Percentiles rank a stretch among this genome's conserved stretches.
phyloP scores from a whole-genome alignment of 2,797 vertebrate species.

The Muscicapa comitata region DNA sequence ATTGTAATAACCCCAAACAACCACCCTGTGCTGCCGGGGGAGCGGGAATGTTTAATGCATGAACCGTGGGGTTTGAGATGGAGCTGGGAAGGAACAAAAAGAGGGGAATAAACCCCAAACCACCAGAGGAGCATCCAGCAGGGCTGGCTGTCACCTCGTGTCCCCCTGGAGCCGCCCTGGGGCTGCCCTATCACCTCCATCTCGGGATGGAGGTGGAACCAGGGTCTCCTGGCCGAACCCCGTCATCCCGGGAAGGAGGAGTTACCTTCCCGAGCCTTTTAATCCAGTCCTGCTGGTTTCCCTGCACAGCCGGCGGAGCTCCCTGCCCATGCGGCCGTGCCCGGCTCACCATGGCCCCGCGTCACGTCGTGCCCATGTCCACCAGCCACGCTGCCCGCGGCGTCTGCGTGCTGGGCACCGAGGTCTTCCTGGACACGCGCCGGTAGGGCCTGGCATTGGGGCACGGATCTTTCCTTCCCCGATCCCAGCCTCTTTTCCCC shows the following conservation, averaged over 20 bases:
- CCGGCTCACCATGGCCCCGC: constrained; percentile 29
- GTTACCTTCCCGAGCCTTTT: constrained; percentile 27
- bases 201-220: constrained; percentile 54
- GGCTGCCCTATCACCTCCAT: background rate
- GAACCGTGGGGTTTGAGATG: background rate
- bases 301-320: background rate
- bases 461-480: too few species aligned
- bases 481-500: too few species aligned
- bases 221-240: constrained; percentile 33
- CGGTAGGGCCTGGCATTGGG: constrained; percentile 49
- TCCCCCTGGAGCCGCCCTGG: rapidly evolving
- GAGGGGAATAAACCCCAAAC: background rate
- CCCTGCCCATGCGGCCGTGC: background rate
- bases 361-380: constrained; percentile 49
- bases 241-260: constrained; percentile 63
- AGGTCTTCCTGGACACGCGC: constrained; percentile 29
- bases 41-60: background rate
- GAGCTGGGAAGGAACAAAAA: background rate
- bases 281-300: constrained; percentile 52
- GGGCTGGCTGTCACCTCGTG: background rate
- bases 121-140: background rate
- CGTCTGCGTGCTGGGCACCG: constrained; percentile 61
- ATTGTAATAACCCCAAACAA: constrained; percentile 35
- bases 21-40: background rate
- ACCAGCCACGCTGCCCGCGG: constrained; percentile 11